Base-by-base conservation (phyloP, 2,888 invertebrate species). In the Callinectes sapidus region DNA sequence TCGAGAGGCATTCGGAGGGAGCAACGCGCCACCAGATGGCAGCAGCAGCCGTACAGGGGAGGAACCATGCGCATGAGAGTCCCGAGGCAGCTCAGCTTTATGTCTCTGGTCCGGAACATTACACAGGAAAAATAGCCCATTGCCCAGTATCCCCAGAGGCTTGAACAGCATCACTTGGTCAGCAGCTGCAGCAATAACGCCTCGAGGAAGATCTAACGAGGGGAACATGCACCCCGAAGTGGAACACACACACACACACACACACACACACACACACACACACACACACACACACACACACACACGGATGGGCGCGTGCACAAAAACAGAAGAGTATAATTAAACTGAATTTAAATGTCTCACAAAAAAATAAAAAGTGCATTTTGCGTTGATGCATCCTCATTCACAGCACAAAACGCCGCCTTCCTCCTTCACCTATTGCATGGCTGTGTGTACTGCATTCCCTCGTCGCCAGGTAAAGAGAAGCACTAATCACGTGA, bases 31-130 rank as follows among this genome's bases (percentile, higher is more conserved):
- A 35, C 81, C 81, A 81, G 81, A 81, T 81, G 81, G 35, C 81
- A 81, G 32, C 81, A 81, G 35, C 35, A 16, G 32, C 81, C 81
- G 14, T 35, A 81, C 6, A 81, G 81, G 71, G 81, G 35, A 32
- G 81, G 35, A 81, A 32, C 32, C 81, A 81, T 81, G 81, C 81
- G 81, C 81, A 81, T 81, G 81, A 35, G 77, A 77, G 81, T 81
- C 35, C 81, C 81, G 32, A 35, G 81, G 81, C 81, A 32, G 81
- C 81, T 81, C 81, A 81, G 81, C 81, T 81, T 81, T 81, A 81
- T 81, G 81, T 81, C 81, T 81, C 81, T 81, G 81, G 81, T 81
- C 81, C 81, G 81, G 81, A 81, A 35, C 81, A 81, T 81, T 81
- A 81, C 81, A 81, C 81, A 16, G 81, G 81, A 81, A 81, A 81